A percentile compares a stretch with the other conserved stretches of the same genome.
phyloP scores from a whole-genome alignment of 2,888 invertebrate genomes.

The Notodonta ziczac region DNA sequence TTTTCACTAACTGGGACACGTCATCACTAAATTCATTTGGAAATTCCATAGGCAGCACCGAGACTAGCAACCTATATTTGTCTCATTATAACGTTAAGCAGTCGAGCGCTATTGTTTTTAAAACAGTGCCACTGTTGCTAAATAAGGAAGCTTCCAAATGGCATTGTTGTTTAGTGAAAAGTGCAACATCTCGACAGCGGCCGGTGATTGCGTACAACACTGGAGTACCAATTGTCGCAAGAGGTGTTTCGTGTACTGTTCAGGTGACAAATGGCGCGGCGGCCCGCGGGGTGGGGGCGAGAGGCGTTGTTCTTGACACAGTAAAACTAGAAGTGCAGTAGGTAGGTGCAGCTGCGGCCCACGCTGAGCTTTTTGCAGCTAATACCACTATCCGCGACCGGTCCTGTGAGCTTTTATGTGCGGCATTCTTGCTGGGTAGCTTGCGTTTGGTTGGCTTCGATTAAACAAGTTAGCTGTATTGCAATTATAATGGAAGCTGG shows the following conservation, averaged over 20 bases:
- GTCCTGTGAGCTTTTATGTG: constrained; percentile 46
- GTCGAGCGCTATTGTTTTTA: constrained; percentile 35
- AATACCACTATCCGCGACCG: constrained; percentile 57
- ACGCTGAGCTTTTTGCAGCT: constrained; percentile 79
- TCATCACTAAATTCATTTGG: constrained; percentile 43
- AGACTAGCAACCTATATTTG: constrained; percentile 7
- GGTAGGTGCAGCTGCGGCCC: constrained; percentile 82
- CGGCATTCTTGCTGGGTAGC: constrained; percentile 38
- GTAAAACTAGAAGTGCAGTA: constrained; percentile 84
- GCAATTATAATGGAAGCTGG: constrained; percentile 23
- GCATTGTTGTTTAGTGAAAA: constrained; percentile 49
- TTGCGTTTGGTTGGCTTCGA: constrained; percentile 15
- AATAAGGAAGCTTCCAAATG: constrained; percentile 49
- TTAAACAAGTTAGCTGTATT: constrained; percentile 17
- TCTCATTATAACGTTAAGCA: constrained; percentile 16
- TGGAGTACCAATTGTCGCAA: constrained; percentile 51
- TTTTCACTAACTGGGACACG: constrained; percentile 50
- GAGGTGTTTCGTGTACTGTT: constrained; percentile 53
- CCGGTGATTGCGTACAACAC: constrained; percentile 47
- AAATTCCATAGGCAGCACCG: constrained; percentile 18
- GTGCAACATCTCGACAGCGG: constrained; percentile 43
- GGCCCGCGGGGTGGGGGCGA: constrained; percentile 66
- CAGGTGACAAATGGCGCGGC: constrained; percentile 57
- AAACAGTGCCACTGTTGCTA: constrained; percentile 42
- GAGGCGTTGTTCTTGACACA: constrained; percentile 84